These are phyloP conservation scores for Chrysolina haemoptera DNA, from an alignment of 2,888 invertebrate species.

Conservation along the genomic window DNA sequence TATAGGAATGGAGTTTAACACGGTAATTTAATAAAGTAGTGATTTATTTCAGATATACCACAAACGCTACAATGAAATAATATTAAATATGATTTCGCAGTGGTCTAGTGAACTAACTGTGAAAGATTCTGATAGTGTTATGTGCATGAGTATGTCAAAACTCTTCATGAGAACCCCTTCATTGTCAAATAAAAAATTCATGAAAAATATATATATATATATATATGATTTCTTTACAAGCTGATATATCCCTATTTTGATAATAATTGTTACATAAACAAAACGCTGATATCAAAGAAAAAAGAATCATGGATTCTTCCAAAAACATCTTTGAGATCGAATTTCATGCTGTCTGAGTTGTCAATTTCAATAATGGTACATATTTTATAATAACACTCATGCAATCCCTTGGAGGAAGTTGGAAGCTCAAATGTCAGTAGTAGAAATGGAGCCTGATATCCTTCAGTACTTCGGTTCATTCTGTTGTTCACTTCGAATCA, in stretches of 20 bases:
- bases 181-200: too few relatives aligned
- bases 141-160: too few relatives aligned
- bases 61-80: neutral
- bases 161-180: too few relatives aligned
- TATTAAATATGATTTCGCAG: neutral
- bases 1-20: neutral
- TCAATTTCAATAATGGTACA: too few relatives aligned
- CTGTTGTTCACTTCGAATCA: neutral
- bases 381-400: neutral
- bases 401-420: neutral
- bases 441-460: neutral
- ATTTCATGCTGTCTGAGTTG: neutral
- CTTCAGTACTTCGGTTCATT: neutral
- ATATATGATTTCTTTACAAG: too few relatives aligned
- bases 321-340: neutral
- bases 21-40: neutral
- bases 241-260: too few relatives aligned
- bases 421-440: neutral
- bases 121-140: too few relatives aligned
- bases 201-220: too few relatives aligned
- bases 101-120: neutral
- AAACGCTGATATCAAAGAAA: too few relatives aligned
- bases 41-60: neutral
- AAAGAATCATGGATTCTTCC: neutral
- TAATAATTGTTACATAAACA: too few relatives aligned